Base-by-base conservation (phyloP, 2,797 vertebrate genomes). In the Ispidina picta region DNA sequence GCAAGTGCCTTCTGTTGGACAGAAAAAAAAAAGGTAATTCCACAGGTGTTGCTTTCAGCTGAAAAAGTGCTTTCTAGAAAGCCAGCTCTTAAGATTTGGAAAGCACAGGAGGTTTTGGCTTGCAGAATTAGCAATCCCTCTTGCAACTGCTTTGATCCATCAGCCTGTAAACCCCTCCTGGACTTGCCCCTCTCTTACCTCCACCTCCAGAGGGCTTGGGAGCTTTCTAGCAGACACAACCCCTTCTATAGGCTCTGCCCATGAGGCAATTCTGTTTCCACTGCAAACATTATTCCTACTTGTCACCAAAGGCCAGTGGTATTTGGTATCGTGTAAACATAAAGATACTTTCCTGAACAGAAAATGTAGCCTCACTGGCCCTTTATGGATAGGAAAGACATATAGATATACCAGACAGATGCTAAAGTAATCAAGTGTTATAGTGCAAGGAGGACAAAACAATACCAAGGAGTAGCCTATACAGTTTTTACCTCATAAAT, bases 361-460 rank as follows among this genome's bases (percentile, higher is more conserved):
- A 70, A 8, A 35, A 22, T 7, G 7, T 3, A 41, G 23, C 46
- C 55, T 58, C 33, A 12, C n/a, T 60, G 55, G 26, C 35, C 88
- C 59, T 90, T 76, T 25, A 65, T 10, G 23, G 17, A 43, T 54
- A 44, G 44, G 15, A 74, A 77, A 60, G 46, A 81, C 29, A 84
- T 87, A 92, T 2, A 80, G 43, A 52, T 69, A 48, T 44, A 51
- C 18, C 5, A 8, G 54, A 13, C 65, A 65, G 64, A 74, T 79
- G 33, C 19, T 63, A 44, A 69, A 68, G 62, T 71, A 86, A 58
- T 37, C 51, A 79, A 59, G 55, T n/a, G 33, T 25, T 48, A 72
- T 5, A 41, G 90, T 52, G 63, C 85, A 86, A 63, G 74, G 86
- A 93, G 66, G 72, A 93, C 59, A 96, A 96, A 95, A 95, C 43